Evolutionary conservation across 1,140 invertebrate genomes (phyloP).

Genomic region (Mylabris phalerata): DNA sequence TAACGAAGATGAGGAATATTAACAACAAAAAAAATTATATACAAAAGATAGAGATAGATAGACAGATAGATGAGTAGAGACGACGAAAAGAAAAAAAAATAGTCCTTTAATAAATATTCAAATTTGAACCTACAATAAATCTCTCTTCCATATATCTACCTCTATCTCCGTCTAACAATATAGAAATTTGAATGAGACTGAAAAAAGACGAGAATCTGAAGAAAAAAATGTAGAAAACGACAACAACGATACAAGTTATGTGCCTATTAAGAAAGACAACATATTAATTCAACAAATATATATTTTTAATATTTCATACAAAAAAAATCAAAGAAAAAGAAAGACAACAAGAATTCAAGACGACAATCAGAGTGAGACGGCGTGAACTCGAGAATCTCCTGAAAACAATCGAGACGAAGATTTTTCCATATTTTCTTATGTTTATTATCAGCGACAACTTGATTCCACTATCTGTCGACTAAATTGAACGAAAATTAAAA

Average conservation of each 20-base stretch:
- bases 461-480: too few relatives aligned
- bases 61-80: constrained; percentile 3
- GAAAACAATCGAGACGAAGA: background rate
- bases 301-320: constrained; percentile 26
- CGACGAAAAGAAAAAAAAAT: constrained; percentile 6
- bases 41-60: background rate
- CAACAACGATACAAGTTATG: constrained; percentile 24
- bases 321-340: too few relatives aligned
- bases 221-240: too few relatives aligned
- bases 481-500: too few relatives aligned
- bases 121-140: constrained; percentile 33
- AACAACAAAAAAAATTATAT: background rate
- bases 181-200: too few relatives aligned
- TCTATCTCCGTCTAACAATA: too few relatives aligned
- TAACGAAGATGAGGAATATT: too few relatives aligned
- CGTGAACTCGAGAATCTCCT: too few relatives aligned
- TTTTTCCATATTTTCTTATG: background rate
- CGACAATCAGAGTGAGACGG: background rate
- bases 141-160: constrained; percentile 5
- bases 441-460: background rate
- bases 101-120: constrained; percentile 37
- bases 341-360: background rate
- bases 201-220: too few relatives aligned
- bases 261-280: constrained; percentile 34
- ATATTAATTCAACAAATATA: constrained; percentile 33